A percentile compares a stretch with the other conserved stretches of the same genome.
Evolutionary conservation across 2,797 vertebrate genomes (phyloP).

Genomic region (Coracias cyanogaster): DNA sequence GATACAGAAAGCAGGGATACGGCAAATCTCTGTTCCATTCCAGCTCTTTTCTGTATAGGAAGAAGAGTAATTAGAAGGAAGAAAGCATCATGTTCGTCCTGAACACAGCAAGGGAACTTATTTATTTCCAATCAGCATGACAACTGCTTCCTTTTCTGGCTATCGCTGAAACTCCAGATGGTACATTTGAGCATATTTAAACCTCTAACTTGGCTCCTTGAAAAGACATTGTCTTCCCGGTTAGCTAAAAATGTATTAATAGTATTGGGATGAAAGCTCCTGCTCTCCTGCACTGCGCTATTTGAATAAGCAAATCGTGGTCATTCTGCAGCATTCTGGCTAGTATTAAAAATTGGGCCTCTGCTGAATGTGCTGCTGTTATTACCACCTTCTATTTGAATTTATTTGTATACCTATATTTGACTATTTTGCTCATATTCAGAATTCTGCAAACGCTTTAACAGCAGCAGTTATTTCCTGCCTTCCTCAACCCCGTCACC

Average conservation of each 20-base stretch:
- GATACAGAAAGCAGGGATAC: background rate
- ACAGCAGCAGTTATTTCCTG: background rate
- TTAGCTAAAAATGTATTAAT: background rate
- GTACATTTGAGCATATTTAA: background rate
- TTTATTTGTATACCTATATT: background rate
- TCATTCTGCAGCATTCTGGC: background rate
- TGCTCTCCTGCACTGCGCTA: background rate
- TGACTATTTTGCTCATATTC: background rate
- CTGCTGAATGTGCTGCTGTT: background rate
- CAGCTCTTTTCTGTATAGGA: background rate
- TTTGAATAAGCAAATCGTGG: background rate
- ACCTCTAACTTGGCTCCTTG: slow-evolving; percentile 3
- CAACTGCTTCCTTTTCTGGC: slow-evolving; percentile 41
- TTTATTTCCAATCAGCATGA: background rate
- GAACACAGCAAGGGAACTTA: background rate
- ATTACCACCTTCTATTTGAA: background rate
- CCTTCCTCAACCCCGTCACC: background rate
- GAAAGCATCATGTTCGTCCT: background rate
- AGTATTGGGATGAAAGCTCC: background rate
- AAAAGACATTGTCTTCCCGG: slow-evolving; percentile 14
- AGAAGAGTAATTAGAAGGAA: background rate
- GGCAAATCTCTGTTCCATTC: background rate
- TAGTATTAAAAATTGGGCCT: background rate
- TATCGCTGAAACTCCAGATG: slow-evolving; percentile 58
- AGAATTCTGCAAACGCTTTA: background rate